Conservation (phyloP, 2,797 vertebrate genomes). For the Onychomys leucogaster region DNA sequence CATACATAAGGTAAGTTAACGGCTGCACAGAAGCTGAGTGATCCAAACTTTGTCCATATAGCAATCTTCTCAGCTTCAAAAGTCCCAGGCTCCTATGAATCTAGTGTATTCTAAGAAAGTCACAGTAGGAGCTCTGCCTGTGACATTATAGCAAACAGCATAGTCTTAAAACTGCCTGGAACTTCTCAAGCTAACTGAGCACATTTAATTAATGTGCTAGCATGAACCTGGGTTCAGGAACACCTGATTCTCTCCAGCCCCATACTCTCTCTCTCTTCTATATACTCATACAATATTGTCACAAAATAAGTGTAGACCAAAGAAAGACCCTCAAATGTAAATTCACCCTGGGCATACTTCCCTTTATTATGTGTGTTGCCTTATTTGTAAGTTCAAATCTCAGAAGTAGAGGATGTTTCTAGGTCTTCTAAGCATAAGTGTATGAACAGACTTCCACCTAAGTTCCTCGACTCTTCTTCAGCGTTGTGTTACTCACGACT, state of each 20-base stretch:
- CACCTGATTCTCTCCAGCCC: not conserved
- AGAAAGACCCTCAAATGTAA: not conserved
- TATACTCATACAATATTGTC: not conserved
- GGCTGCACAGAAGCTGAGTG: not conserved
- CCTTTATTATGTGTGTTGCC: no score
- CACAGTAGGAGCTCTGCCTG: not conserved
- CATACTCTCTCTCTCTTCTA: not conserved
- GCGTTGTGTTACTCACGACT: not conserved
- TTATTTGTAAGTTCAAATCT: not conserved
- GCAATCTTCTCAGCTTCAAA: not conserved
- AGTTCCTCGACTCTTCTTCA: not conserved
- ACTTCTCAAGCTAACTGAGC: not conserved
- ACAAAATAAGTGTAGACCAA: not conserved
- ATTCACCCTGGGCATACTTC: not conserved
- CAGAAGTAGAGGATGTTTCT: no score
- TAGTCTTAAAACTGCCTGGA: not conserved
- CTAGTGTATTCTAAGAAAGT: not conserved
- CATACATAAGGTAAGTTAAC: not conserved
- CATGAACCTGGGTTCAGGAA: no score
- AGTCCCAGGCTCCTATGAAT: not conserved
- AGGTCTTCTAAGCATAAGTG: not conserved
- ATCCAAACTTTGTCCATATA: no score
- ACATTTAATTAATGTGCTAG: not conserved
- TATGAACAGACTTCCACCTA: not conserved
- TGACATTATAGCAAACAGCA: no score